phyloP scores from a whole-genome alignment of 2,888 invertebrate species.

The Carabus problematicus region DNA sequence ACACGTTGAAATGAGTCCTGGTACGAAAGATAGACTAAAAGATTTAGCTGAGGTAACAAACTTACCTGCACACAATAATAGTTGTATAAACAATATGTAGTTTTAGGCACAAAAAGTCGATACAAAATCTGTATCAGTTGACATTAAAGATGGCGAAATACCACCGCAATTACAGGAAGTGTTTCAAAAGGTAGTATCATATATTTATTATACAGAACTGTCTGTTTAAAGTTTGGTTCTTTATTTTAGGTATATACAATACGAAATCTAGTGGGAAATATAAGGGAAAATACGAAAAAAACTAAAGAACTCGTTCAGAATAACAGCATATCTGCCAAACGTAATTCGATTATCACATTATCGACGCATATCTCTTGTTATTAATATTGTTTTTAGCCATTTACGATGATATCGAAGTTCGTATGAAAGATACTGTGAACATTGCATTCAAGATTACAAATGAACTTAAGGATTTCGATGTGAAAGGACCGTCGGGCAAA shows the following conservation, averaged over 20 bases:
- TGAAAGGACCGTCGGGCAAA: slow-evolving; percentile 49
- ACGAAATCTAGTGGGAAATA: slow-evolving; percentile 62
- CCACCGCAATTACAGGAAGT: slow-evolving; percentile 30
- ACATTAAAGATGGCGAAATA: slow-evolving; percentile 21
- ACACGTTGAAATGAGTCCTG: slow-evolving; percentile 25
- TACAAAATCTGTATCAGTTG: slow-evolving; percentile 7
- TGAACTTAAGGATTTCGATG: slow-evolving; percentile 63
- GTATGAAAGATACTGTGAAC: slow-evolving; percentile 63
- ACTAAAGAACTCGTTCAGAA: slow-evolving; percentile 40
- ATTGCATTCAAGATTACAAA: slow-evolving; percentile 63
- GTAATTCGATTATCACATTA: slow-evolving; percentile 15
- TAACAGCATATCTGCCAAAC: slow-evolving; percentile 21
- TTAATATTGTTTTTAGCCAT: slow-evolving; percentile 59
- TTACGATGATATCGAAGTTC: slow-evolving; percentile 68
- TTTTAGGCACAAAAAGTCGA: slow-evolving; percentile 19
- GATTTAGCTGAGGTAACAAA: slow-evolving; percentile 41
- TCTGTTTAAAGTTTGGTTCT: slow-evolving; percentile 17
- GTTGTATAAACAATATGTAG: slow-evolving; percentile 7
- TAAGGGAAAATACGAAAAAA: slow-evolving; percentile 61
- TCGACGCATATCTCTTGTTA: not conserved
- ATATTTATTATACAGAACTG: not conserved
- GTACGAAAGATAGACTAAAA: slow-evolving; percentile 40
- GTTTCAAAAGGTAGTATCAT: slow-evolving; percentile 31
- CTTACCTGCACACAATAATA: not conserved
- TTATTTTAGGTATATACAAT: slow-evolving; percentile 62